Percentiles rank a stretch among this genome's conserved stretches.
phyloP scores from a whole-genome alignment of 2,113 vertebrate genomes.

The Serilophus lunatus region DNA sequence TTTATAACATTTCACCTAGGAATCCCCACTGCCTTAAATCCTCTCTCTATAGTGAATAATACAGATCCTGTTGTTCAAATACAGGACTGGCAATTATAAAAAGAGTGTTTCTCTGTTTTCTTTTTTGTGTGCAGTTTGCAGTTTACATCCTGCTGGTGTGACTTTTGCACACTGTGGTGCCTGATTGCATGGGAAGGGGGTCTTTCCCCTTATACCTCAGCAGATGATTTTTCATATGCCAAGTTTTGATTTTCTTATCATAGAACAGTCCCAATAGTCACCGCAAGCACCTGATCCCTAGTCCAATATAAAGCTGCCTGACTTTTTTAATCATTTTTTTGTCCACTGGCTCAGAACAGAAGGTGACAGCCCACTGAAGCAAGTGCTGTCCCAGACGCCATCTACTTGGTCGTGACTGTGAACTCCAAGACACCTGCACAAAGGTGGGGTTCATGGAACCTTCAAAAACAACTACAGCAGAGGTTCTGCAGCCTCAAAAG shows the following conservation, averaged over 20 bases:
- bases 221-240: fast-evolving
- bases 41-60: not conserved
- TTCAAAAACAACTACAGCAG: not conserved
- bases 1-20: not conserved
- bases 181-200: not conserved
- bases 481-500: not conserved
- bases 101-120: not conserved
- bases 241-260: not conserved
- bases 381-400: not conserved
- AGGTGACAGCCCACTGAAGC: not conserved
- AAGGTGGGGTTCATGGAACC: not conserved
- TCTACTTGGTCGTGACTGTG: not conserved
- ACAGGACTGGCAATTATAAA: not conserved
- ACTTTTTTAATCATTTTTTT: not conserved
- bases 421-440: not conserved
- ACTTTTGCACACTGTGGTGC: fast-evolving
- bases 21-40: not conserved
- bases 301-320: not conserved
- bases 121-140: not conserved
- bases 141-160: not conserved
- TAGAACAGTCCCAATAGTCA: not conserved
- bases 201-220: not conserved
- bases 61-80: not conserved
- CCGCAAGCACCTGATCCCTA: not conserved
- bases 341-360: not conserved